A percentile compares a stretch with the other conserved stretches of the same genome.
Conservation (phyloP, 2,113 vertebrate genomes). For the Xerus inauris region DNA sequence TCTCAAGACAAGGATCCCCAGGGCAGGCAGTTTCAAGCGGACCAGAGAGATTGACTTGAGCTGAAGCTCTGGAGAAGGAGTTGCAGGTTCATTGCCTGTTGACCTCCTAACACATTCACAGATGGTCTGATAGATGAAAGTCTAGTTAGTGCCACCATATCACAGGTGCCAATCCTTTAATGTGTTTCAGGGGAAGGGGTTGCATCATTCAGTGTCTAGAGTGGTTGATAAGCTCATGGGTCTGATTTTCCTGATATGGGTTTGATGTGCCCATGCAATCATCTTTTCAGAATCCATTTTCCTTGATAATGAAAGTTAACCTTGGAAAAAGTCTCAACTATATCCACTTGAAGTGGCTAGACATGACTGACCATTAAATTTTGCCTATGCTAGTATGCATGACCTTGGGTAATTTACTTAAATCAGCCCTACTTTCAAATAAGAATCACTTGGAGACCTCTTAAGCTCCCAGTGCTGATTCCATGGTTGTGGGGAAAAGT, state of each 20-base stretch:
- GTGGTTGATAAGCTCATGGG: neutral
- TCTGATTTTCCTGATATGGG: neutral
- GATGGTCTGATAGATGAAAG: neutral
- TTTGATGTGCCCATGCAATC: neutral
- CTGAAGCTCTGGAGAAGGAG: neutral
- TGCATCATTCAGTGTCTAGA: neutral
- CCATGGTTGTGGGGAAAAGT: neutral
- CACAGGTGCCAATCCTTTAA: neutral
- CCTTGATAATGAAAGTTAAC: neutral
- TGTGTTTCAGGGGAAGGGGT: neutral
- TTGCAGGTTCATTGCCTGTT: neutral
- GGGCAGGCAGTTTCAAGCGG: neutral
- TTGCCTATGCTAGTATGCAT: neutral
- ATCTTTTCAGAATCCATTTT: neutral
- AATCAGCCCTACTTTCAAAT: neutral
- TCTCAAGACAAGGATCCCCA: neutral
- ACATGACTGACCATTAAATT: neutral
- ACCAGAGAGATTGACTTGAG: neutral
- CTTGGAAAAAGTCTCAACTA: neutral
- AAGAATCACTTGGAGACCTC: neutral
- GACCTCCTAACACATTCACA: neutral
- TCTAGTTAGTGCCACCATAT: neutral
- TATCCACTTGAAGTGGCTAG: neutral
- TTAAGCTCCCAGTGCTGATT: neutral
- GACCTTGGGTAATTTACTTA: neutral